Conservation (phyloP, 2,888 invertebrate genomes). For the Morpho deidamia region DNA sequence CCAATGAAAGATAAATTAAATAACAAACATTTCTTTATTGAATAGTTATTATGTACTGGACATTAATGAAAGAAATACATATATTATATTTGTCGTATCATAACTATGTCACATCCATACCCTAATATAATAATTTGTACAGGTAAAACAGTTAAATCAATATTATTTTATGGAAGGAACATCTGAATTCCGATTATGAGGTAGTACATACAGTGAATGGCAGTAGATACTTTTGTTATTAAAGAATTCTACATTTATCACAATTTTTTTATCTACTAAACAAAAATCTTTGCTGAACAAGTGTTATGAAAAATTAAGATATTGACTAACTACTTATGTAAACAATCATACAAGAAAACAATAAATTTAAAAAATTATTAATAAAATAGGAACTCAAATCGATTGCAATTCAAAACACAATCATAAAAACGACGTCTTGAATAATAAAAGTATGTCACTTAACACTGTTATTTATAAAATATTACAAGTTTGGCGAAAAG, state of each 20-base stretch:
- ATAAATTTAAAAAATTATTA: constrained; percentile 43
- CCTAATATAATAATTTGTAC: constrained; percentile 59
- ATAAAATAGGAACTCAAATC: constrained; percentile 72
- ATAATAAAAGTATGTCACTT: neutral
- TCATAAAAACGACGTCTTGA: constrained; percentile 2
- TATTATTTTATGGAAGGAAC: constrained; percentile 34
- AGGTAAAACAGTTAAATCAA: constrained; percentile 43
- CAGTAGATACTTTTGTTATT: constrained; percentile 13
- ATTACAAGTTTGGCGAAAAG: neutral
- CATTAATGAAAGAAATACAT: constrained; percentile 74
- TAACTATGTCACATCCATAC: constrained; percentile 62
- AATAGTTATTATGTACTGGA: constrained; percentile 73
- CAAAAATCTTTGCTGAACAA: constrained; percentile 8
- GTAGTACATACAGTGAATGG: constrained; percentile 42
- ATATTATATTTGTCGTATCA: constrained; percentile 57
- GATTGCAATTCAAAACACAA: constrained; percentile 40
- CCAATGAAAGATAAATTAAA: constrained; percentile 39
- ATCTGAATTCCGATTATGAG: constrained; percentile 57
- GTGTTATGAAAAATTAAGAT: constrained; percentile 36
- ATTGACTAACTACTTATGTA: constrained; percentile 40
- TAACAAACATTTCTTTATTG: constrained; percentile 77
- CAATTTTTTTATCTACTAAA: constrained; percentile 2
- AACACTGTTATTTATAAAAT: neutral
- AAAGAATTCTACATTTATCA: constrained; percentile 9
- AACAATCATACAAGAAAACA: constrained; percentile 46